phyloP scores from a whole-genome alignment of 2,888 invertebrate species.

The Drosophila picticornis region DNA sequence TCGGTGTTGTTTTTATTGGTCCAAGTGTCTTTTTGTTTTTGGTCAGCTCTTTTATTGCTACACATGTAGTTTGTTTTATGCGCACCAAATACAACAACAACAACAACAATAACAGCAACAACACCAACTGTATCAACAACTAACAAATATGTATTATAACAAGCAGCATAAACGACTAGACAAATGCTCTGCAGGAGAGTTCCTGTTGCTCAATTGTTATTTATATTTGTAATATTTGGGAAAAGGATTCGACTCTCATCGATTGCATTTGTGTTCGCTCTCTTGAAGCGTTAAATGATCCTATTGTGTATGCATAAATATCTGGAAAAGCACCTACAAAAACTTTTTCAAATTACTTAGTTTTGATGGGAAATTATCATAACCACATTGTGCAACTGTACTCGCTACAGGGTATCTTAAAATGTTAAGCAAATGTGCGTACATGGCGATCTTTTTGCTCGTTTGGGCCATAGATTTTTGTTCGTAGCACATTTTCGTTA shows the following conservation, averaged over 20 bases:
- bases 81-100: slow-evolving; percentile 59
- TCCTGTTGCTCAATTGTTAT: neutral
- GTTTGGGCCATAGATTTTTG: slow-evolving; percentile 41
- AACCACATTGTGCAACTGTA: neutral
- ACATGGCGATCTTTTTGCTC: slow-evolving; percentile 51
- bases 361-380: neutral
- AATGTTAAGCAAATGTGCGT: slow-evolving; percentile 63
- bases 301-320: neutral
- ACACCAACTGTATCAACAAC: slow-evolving; percentile 16
- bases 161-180: slow-evolving; percentile 12
- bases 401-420: slow-evolving; percentile 40
- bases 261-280: neutral
- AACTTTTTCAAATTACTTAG: neutral
- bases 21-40: slow-evolving; percentile 60
- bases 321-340: neutral
- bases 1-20: slow-evolving; percentile 72
- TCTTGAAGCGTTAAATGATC: neutral
- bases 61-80: slow-evolving; percentile 75
- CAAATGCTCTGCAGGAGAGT: slow-evolving; percentile 8
- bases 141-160: slow-evolving; percentile 27
- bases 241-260: neutral
- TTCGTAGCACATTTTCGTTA: slow-evolving; percentile 75
- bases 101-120: slow-evolving; percentile 12
- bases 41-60: slow-evolving; percentile 77
- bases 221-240: neutral